Percentiles rank a stretch among this genome's conserved stretches.
Conservation (phyloP, 2,113 vertebrate species). For the Sula dactylatra region DNA sequence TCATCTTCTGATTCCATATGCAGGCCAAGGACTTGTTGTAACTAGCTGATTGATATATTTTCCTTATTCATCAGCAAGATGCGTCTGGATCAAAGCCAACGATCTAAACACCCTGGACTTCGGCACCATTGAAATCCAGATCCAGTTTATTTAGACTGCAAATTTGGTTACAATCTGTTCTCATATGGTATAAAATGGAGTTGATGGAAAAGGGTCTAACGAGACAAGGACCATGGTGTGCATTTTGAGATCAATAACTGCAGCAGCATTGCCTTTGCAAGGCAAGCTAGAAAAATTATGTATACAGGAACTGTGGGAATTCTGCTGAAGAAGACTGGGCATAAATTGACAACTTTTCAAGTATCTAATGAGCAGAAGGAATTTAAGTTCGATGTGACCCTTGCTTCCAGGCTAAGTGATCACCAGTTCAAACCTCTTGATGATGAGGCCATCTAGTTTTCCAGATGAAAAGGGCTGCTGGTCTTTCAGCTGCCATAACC, state of each 20-base stretch:
- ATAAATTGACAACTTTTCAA: background rate
- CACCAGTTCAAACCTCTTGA: background rate
- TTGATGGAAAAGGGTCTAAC: background rate
- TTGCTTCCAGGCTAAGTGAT: background rate
- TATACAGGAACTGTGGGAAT: background rate
- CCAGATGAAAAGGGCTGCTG: background rate
- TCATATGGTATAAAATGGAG: background rate
- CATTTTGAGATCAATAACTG: background rate
- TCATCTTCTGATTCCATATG: slow-evolving; percentile 50
- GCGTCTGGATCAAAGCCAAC: background rate
- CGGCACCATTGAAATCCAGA: background rate
- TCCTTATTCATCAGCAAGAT: slow-evolving; percentile 9
- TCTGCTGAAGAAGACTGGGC: background rate
- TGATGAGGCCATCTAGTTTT: background rate
- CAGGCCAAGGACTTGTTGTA: slow-evolving; percentile 50
- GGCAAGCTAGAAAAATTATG: background rate
- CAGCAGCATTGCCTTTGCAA: background rate
- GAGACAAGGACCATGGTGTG: background rate
- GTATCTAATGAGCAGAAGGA: background rate
- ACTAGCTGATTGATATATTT: slow-evolving; percentile 24
- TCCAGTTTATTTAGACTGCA: background rate
- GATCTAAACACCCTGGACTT: background rate
- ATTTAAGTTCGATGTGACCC: background rate
- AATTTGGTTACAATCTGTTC: background rate
- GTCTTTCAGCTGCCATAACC: background rate